Base-by-base conservation (phyloP, 2,888 invertebrate genomes). In the Mythimna lalbum region DNA sequence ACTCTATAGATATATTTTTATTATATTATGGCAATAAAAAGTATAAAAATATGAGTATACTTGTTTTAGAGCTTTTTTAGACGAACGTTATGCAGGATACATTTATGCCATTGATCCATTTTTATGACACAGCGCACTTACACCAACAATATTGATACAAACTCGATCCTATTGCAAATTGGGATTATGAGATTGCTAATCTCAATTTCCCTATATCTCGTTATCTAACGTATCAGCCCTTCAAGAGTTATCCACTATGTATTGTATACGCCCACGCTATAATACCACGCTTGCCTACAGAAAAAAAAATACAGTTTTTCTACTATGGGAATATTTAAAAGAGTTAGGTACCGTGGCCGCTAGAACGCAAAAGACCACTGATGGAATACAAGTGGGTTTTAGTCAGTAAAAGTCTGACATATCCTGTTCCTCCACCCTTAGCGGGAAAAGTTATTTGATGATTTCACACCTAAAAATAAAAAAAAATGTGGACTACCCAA, bases 101-200 rank as follows among this genome's bases (percentile, higher is more conserved):
- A 27, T 23, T 10, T 55, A 57, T 27, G 10, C 12, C 14, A 27
- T 21, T 14, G 52, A 36, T 55, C 23, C 36, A 39, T 39, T 55
- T 50, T 39, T 47, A 31, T 47, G 19, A 23, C 47, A 21, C 59
- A 21, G 17, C 21, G 23, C 39, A 60, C 23, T 59, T 43, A 59
- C 39, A 23, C n/a, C 17, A n/a, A 21, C 31, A 43, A 23, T 50
- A 56, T 72, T 33, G 39, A 43, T 50, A 43, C n/a, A 66, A 66
- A 65, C 27, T 12, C 49, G 52, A 36, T 53, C 27, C 39, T 27
- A 23, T 56, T 33, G 19, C 27, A 61, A 55, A 76, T 76, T 73
- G 14, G 56, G 50, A 57, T 74, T 47, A 70, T n/a, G 31, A 50
- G 70, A 77, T 70, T 63, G 52, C 52, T 77, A 63, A 77, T 77